phyloP scores from a whole-genome alignment of 2,888 invertebrate genomes.

The Odontomyia ornata region DNA sequence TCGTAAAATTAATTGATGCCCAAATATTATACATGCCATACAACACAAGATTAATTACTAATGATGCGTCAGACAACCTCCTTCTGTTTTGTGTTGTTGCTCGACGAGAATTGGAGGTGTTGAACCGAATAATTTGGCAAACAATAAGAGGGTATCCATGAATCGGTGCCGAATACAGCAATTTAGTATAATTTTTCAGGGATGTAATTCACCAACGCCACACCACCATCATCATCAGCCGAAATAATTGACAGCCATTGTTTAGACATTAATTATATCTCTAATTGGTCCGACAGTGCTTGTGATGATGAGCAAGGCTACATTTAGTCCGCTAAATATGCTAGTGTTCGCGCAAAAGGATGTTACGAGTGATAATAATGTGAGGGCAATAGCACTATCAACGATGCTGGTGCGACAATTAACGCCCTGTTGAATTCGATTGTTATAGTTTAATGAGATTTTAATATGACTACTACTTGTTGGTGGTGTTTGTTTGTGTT shows the following conservation, averaged over 20 bases:
- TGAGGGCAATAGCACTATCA: background rate
- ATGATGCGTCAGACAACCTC: background rate
- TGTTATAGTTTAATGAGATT: too few species aligned
- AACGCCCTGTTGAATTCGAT: too few species aligned
- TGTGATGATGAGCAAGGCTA: background rate
- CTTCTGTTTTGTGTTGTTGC: background rate
- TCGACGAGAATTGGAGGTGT: background rate
- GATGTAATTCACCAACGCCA: slow-evolving; percentile 1
- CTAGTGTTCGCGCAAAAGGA: too few species aligned
- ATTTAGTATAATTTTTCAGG: slow-evolving; percentile 9
- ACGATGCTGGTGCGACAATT: background rate
- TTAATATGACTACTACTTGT: too few species aligned
- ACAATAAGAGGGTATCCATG: background rate
- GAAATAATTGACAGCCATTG: slow-evolving; percentile 23
- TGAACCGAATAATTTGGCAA: background rate
- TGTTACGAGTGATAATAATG: too few species aligned
- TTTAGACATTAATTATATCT: slow-evolving; percentile 5
- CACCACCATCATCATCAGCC: background rate
- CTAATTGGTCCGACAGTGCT: background rate
- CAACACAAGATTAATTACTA: slow-evolving; percentile 15
- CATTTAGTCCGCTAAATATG: background rate
- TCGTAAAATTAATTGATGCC: slow-evolving; percentile 28
- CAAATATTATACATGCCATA: slow-evolving; percentile 25
- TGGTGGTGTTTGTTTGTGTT: too few species aligned
- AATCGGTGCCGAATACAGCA: background rate